phyloP scores from a whole-genome alignment of 53 echinoderm and acorn worm species.

The Antedon mediterranea region DNA sequence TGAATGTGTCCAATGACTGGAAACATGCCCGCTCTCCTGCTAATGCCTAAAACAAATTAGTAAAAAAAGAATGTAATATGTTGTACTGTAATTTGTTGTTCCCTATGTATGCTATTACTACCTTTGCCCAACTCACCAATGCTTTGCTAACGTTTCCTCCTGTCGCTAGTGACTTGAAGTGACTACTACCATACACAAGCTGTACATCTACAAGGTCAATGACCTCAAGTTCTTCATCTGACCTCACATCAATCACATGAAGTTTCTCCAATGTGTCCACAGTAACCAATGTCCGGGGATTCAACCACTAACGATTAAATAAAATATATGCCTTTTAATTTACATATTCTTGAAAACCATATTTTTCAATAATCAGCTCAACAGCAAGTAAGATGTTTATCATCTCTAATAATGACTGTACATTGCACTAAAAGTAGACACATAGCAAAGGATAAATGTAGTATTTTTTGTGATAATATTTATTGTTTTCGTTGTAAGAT shows the following conservation, averaged over 20 bases:
- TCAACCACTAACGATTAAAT: slow-evolving; percentile 64
- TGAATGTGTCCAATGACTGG: slow-evolving; percentile 75
- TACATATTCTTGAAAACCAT: no score
- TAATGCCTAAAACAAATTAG: slow-evolving; percentile 50
- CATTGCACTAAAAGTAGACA: no score
- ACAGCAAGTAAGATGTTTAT: no score
- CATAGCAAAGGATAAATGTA: no score
- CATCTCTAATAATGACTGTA: no score
- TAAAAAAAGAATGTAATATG: background rate
- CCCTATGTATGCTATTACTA: background rate
- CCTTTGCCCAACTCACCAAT: slow-evolving; percentile 41
- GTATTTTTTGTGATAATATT: no score
- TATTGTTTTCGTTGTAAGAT: no score
- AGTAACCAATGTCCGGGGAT: slow-evolving; percentile 78
- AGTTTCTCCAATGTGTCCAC: slow-evolving; percentile 81
- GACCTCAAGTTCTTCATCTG: slow-evolving; percentile 87
- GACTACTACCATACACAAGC: slow-evolving; percentile 82
- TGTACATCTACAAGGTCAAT: slow-evolving; percentile 82
- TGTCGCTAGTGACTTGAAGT: slow-evolving; percentile 86
- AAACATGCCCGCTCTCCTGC: slow-evolving; percentile 95
- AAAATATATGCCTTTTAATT: background rate
- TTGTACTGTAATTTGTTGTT: no score
- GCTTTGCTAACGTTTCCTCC: slow-evolving; percentile 99
- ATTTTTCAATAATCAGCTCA: no score
- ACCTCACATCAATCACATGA: slow-evolving; percentile 70